Evolutionary conservation across 1,140 invertebrate genomes (phyloP), one percentile per base, ranked within the genome.

Genomic region (Drosophila santomea): DNA sequence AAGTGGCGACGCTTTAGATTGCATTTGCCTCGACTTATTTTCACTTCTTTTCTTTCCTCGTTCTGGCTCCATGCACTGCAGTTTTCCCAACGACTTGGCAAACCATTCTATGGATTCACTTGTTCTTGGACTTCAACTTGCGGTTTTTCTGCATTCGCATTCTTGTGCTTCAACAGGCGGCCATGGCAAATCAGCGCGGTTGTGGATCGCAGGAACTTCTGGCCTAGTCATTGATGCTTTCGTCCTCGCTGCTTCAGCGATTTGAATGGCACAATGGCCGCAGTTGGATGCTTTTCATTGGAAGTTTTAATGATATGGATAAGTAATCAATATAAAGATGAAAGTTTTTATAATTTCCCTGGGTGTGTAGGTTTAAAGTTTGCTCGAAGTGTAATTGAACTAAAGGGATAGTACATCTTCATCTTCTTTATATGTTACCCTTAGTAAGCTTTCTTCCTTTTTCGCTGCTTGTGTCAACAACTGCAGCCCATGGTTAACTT

Each of bases 31-130:
- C 50, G 61, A 66, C 69, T 82, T 82, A 57, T 62, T 63, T 60
- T 78, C 45, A 61, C 47, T 58, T 44, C 32, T 32, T 69, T 41
- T 67, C 66, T 8, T 25, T 48, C 52, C 32, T 15, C 47, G 41
- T 39, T 68, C 20, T 38, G 38, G n/a, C 47, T 62, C 58, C 50
- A 48, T 45, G 25, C n/a, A 15, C 62, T 72, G 45, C 62, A 75
- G 78, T 71, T 78, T 67, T 66, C 43, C 74, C 52, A 82, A 86
- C 63, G 62, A 63, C 74, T 74, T 82, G 72, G 60, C 35, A 32
- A 74, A 63, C 38, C 39, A 63, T 75, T 79, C 56, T 78, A 83
- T 75, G 64, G 41, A 66, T 54, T 84, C 47, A 20, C 62, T 64
- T 58, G 41, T 38, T 38, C 58, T 63, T 47, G 47, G 47, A 61